Conservation (phyloP, 2,888 invertebrate genomes). For the Plebejus melissa region DNA sequence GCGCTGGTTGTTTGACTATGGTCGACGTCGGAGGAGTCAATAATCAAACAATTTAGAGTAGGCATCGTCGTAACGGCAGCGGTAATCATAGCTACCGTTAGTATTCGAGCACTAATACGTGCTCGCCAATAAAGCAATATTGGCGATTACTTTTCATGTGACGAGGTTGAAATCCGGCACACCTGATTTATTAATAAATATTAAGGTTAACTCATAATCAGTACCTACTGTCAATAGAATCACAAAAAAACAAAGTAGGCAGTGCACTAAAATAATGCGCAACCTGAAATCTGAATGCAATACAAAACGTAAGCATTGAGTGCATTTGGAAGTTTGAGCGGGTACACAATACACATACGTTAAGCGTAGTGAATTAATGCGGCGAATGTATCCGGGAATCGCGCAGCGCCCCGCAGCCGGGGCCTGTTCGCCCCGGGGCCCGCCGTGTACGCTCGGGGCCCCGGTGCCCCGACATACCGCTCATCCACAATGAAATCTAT, state of each 20-base stretch:
- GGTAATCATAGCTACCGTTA: background rate
- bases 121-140: background rate
- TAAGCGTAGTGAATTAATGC: conserved; percentile 13
- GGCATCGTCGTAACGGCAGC: background rate
- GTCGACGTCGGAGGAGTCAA: background rate
- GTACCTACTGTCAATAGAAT: too few species aligned
- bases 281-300: background rate
- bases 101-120: background rate
- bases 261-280: background rate
- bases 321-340: conserved; percentile 15
- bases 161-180: background rate
- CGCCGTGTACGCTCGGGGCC: conserved; percentile 58
- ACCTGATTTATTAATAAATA: background rate
- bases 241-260: background rate
- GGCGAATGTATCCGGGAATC: conserved; percentile 7
- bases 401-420: conserved; percentile 39
- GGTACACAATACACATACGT: background rate
- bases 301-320: conserved; percentile 2
- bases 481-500: conserved; percentile 33
- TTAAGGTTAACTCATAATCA: too few species aligned
- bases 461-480: conserved; percentile 40
- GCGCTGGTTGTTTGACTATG: background rate
- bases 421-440: conserved; percentile 53
- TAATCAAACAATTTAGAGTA: background rate
- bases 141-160: background rate